phyloP scores from a whole-genome alignment of 2,113 vertebrate genomes.

The Serilophus lunatus region DNA sequence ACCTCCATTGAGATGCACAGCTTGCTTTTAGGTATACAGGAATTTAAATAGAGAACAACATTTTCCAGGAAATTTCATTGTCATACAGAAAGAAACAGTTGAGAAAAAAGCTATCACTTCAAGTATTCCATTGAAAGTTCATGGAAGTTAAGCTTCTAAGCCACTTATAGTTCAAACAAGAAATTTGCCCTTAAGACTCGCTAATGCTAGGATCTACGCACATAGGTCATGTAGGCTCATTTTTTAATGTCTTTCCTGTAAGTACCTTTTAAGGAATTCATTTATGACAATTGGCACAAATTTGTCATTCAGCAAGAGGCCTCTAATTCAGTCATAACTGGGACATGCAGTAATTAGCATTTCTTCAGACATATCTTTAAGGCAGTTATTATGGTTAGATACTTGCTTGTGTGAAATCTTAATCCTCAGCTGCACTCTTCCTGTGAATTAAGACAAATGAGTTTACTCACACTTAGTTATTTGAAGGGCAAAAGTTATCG shows the following conservation, averaged over 20 bases:
- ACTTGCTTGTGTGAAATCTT: background rate
- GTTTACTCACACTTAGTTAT: background rate
- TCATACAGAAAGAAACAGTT: background rate
- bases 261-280: background rate
- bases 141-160: background rate
- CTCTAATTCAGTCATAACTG: background rate
- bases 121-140: background rate
- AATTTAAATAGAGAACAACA: background rate
- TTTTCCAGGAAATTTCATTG: background rate
- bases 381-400: background rate
- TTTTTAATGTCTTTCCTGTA: background rate
- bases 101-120: background rate
- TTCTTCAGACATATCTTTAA: background rate
- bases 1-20: background rate
- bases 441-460: background rate
- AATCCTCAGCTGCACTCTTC: background rate
- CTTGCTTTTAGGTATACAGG: background rate
- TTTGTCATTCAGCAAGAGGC: background rate
- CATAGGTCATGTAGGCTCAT: background rate
- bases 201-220: background rate
- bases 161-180: background rate
- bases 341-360: background rate
- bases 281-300: background rate
- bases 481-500: background rate
- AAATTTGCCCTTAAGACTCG: background rate